Evolutionary conservation across 2,888 invertebrate species (phyloP), one percentile per base, ranked within the genome.

Genomic region (Polietes domitor): DNA sequence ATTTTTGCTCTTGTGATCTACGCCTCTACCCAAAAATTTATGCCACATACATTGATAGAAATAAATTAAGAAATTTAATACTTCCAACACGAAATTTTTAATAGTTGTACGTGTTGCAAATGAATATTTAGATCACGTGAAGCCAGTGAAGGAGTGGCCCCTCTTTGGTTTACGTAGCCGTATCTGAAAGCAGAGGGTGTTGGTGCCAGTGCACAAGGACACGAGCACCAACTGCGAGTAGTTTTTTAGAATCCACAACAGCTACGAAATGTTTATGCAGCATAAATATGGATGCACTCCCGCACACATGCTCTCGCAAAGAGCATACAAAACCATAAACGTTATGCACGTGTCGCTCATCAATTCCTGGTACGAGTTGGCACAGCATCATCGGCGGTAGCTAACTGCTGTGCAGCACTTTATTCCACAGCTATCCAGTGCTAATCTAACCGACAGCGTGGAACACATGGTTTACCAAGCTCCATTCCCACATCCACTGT

Each of bases 331-430:
- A 73, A 79, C 78, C 50, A 43, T 61, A 76, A 81, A 79, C 75
- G 10, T 76, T 61, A 74, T 81, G 89, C 90, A 89, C 90, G 90
- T 90, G 89, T 88, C 87, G 88, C 89, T 87, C 90, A 90, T 90
- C 89, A 90, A 89, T 89, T 90, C 88, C 85, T 87, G 88, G 89
- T 88, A 90, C 80, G 21, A 15, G 71, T 71, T 32, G 41, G 37
- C 19, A 21, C 43, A 4, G 37, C 17, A 17, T 6, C 19, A 24
- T 21, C 21, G 2, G 41, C 5, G 43, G 37, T 19, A 19, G 17
- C n/a, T n/a, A n/a, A n/a, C 26, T 41, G 71, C 73, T 53, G 19
- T 78, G 41, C 24, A 58, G 58, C 15, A 41, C 37, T 21, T 19
- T 63, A 32, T 28, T 4, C 58, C 61, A 61, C 50, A 19, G 53